Evolutionary conservation across 1,140 invertebrate genomes (phyloP).

Genomic region (Laupala kohalensis): DNA sequence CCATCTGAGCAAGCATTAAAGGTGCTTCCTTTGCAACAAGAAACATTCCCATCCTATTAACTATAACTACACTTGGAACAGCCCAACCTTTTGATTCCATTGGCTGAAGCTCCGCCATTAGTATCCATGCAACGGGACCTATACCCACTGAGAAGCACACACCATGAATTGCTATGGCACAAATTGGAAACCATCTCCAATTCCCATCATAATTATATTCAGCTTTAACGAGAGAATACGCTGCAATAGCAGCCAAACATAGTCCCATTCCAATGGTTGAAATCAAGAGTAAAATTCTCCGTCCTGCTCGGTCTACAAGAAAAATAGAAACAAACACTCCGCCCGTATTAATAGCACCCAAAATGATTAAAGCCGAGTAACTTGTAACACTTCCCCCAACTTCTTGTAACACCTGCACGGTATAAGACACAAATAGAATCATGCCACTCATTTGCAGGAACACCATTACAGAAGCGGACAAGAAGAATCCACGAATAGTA

Average conservation of each 20-base stretch:
- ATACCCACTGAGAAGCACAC: constrained; percentile 37
- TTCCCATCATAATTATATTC: constrained; percentile 12
- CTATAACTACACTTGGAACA: constrained; percentile 9
- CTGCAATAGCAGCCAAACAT: constrained; percentile 44
- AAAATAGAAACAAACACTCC: constrained; percentile 52
- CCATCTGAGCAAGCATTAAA: constrained; percentile 40
- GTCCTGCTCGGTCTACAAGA: constrained; percentile 60
- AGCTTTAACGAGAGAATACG: constrained; percentile 49
- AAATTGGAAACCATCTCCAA: constrained; percentile 54
- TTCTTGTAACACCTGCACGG: no score
- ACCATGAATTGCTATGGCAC: constrained; percentile 38
- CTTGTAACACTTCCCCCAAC: no score
- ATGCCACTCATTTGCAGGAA: no score
- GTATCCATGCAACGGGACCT: constrained; percentile 72
- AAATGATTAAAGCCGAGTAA: constrained; percentile 54
- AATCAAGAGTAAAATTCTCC: constrained; percentile 53
- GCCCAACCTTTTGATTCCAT: constrained; percentile 53
- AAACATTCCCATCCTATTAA: constrained; percentile 37
- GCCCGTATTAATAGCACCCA: constrained; percentile 56
- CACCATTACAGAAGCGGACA: no score
- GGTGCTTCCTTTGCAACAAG: constrained; percentile 64
- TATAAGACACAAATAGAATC: no score
- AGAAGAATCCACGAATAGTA: no score
- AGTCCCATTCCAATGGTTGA: constrained; percentile 52
- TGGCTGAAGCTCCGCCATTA: constrained; percentile 61